Base-by-base conservation (phyloP, 2,888 invertebrate genomes). In the Hartigia nigra region DNA sequence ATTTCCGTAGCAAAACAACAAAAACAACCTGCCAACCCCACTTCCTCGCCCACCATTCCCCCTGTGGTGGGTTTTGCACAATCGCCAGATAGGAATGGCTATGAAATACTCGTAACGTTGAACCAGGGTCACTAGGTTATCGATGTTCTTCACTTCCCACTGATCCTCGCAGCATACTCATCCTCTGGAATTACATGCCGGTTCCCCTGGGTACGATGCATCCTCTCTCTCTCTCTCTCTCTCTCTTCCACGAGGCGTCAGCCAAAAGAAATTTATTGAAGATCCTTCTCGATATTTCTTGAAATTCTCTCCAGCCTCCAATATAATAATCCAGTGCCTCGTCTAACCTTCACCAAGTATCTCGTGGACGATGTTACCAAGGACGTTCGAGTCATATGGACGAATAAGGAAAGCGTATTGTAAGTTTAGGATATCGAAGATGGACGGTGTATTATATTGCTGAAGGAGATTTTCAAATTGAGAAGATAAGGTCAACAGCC, bases 101-200 rank as follows among this genome's bases (percentile, higher is more conserved):
- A 32, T 34, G 72, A 72, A 34, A 72, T 32, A 34, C 72, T 72
- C 72, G 72, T 34, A 72, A 72, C 55, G 55, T 76, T 74, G 81
- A 79, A 79, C 81, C 82, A 86, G 87, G 86, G 86, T 89, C 84
- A 87, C 86, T 87, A 84, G 86, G 86, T 88, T 88, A 89, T 88
- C 86, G 88, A 88, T 85, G 86, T 87, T 85, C 79, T 82, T 80
- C 81, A 82, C 82, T 78, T 55, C 23, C 23, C 23, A 55, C 9
- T 23, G 4, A 9, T 55, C 55, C 55, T 55, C 23, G 9, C 55
- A 23, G 23, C 55, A 55, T 55, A 55, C 55, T 55, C 55, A 3
- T 55, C 55, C 55, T 55, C 55, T 23, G 55, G 55, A 55, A 55
- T 55, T 23, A 55, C 55, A 9, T 23, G 23, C 55, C 5, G 23